A percentile compares a stretch with the other conserved stretches of the same genome.
phyloP scores from a whole-genome alignment of 2,797 vertebrate genomes.

The Arrhamphus sclerolepis region DNA sequence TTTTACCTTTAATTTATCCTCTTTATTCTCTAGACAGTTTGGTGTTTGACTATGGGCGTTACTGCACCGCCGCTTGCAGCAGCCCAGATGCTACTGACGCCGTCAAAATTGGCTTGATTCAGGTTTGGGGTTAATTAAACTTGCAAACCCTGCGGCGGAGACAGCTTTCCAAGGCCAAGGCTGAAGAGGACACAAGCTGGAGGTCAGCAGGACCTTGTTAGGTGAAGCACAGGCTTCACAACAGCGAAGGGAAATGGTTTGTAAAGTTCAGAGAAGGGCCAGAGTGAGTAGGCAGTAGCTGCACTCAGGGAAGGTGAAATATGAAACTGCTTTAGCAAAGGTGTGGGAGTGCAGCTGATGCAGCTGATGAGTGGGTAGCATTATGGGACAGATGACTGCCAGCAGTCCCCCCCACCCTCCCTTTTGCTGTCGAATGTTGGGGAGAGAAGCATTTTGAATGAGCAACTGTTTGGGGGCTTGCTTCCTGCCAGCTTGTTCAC shows the following conservation, averaged over 20 bases:
- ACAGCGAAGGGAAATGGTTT: slow-evolving; percentile 66
- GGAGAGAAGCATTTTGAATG: slow-evolving; percentile 64
- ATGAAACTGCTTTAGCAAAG: slow-evolving; percentile 46
- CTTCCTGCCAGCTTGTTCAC: slow-evolving; percentile 74
- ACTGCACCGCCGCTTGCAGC: slow-evolving; percentile 54
- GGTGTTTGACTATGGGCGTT: slow-evolving; percentile 32
- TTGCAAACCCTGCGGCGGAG: slow-evolving; percentile 66
- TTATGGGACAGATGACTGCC: slow-evolving; percentile 57
- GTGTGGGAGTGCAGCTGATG: slow-evolving; percentile 49
- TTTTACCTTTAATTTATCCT: slow-evolving; percentile 34
- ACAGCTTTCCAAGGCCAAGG: slow-evolving; percentile 60
- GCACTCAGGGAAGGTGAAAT: slow-evolving; percentile 62
- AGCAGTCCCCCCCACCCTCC: slow-evolving; percentile 40
- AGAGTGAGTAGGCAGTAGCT: slow-evolving; percentile 50
- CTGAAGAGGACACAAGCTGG: slow-evolving; percentile 65
- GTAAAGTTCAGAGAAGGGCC: slow-evolving; percentile 63
- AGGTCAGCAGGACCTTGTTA: slow-evolving; percentile 78
- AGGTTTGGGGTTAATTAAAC: slow-evolving; percentile 82
- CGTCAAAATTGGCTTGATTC: slow-evolving; percentile 62
- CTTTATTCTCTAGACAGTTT: slow-evolving; percentile 24
- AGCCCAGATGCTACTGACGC: slow-evolving; percentile 69
- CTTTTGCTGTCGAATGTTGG: slow-evolving; percentile 34
- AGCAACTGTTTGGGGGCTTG: slow-evolving; percentile 69
- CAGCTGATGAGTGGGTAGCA: slow-evolving; percentile 40
- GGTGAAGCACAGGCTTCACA: slow-evolving; percentile 68